Evolutionary conservation across 2,113 vertebrate genomes (phyloP).

Genomic region (Calidris pygmaea): DNA sequence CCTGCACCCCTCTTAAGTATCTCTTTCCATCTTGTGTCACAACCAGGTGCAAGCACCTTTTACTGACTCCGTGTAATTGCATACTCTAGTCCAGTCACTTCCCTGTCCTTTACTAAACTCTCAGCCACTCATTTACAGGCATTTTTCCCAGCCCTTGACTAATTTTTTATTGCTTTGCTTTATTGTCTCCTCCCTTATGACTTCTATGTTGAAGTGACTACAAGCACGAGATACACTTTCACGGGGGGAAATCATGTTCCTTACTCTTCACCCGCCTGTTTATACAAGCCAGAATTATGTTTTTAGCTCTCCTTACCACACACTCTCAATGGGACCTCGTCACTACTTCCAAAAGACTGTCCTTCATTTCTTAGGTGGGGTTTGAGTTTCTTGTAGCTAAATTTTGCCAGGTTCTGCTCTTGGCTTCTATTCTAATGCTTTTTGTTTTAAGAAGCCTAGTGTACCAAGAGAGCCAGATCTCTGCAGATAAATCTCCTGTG

Average conservation of each 20-base stretch:
- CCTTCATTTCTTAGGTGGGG: neutral
- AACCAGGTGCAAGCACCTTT: neutral
- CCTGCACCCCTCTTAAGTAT: neutral
- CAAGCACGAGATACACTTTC: neutral
- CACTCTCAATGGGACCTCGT: neutral
- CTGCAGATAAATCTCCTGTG: neutral
- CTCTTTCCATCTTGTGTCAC: neutral
- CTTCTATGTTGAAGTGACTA: neutral
- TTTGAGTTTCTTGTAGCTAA: neutral
- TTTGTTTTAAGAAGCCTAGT: neutral
- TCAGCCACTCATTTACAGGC: neutral
- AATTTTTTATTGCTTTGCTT: neutral
- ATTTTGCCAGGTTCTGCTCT: neutral
- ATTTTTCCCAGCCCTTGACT: neutral
- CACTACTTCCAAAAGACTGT: neutral
- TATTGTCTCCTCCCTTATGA: neutral
- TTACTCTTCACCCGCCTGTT: neutral
- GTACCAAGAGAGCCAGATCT: neutral
- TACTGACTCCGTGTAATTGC: neutral
- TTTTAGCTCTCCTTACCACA: neutral
- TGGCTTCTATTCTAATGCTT: neutral
- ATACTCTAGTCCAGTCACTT: neutral
- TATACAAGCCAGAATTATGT: neutral
- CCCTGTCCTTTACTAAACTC: neutral
- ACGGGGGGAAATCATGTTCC: neutral